A percentile compares a stretch with the other conserved stretches of the same genome.
Evolutionary conservation across 2,888 invertebrate species (phyloP).

Genomic region (Tipula vernalis): DNA sequence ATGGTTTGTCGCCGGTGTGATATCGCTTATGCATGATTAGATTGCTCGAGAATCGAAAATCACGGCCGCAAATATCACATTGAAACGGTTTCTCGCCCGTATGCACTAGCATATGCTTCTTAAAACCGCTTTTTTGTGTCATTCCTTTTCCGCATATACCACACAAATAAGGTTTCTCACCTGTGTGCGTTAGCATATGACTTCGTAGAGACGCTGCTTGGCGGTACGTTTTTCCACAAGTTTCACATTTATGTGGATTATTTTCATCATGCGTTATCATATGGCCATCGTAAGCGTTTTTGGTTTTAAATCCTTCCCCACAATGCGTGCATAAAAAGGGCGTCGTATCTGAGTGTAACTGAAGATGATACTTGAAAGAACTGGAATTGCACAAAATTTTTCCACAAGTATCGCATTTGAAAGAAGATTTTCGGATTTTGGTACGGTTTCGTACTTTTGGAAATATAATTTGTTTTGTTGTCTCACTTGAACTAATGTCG

Average conservation of each 20-base stretch:
- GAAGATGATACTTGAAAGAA: conserved; percentile 33
- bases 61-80: conserved; percentile 28
- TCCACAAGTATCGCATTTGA: conserved; percentile 25
- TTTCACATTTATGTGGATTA: conserved; percentile 30
- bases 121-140: conserved; percentile 33
- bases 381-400: conserved; percentile 30
- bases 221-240: conserved; percentile 30
- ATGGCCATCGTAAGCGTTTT: conserved; percentile 33
- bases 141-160: conserved; percentile 32
- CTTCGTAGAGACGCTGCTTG: conserved; percentile 30
- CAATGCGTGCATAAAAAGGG: conserved; percentile 30
- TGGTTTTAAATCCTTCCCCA: conserved; percentile 32
- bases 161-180: conserved; percentile 31
- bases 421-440: conserved; percentile 17
- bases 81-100: conserved; percentile 31
- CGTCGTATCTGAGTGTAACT: conserved; percentile 30
- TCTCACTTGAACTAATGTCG: conserved; percentile 1
- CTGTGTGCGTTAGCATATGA: conserved; percentile 29
- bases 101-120: conserved; percentile 32
- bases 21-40: conserved; percentile 29
- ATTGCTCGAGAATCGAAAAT: conserved; percentile 33
- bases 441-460: conserved; percentile 11
- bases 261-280: conserved; percentile 28
- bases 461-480: conserved; percentile 12
- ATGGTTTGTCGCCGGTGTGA: conserved; percentile 29